A percentile compares a stretch with the other conserved stretches of the same genome.
These are phyloP conservation scores for Parnassius glacialis DNA, from an alignment of 2,888 invertebrate species.

Conservation along the genomic window DNA sequence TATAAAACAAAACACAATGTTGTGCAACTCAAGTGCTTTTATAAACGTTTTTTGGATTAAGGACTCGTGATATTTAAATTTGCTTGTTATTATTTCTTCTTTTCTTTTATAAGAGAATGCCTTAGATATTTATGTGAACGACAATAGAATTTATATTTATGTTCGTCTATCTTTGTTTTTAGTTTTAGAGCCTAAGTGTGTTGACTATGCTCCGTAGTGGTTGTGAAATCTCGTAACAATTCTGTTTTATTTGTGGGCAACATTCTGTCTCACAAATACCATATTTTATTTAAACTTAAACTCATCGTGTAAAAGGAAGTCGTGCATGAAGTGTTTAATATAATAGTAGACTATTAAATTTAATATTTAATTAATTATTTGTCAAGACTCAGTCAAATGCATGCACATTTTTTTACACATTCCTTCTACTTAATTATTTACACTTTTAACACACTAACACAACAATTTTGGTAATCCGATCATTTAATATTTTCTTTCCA, in stretches of 20 bases:
- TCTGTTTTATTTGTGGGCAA: conserved; percentile 3
- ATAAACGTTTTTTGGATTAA: conserved; percentile 36
- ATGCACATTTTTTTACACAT: conserved; percentile 14
- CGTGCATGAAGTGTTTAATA: conserved; percentile 21
- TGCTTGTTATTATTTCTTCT: conserved; percentile 68
- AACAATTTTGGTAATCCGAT: conserved; percentile 32
- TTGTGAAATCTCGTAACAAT: conserved; percentile 19
- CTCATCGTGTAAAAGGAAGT: neutral
- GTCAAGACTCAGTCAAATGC: conserved; percentile 20
- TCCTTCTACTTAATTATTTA: neutral
- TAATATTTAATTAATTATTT: conserved; percentile 6
- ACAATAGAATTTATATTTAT: conserved; percentile 46
- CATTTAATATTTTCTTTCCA: conserved; percentile 29
- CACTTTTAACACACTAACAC: conserved; percentile 25
- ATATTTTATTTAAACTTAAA: neutral
- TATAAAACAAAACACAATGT: conserved; percentile 46
- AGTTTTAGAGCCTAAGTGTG: conserved; percentile 16
- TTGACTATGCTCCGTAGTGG: conserved; percentile 25
- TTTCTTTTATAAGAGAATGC: conserved; percentile 33
- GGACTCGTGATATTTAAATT: conserved; percentile 73
- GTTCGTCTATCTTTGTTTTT: conserved; percentile 25
- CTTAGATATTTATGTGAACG: conserved; percentile 44
- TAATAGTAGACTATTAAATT: conserved; percentile 1
- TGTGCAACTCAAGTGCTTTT: conserved; percentile 70
- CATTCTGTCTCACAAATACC: conserved; percentile 10